Base-by-base conservation (phyloP, 1,140 invertebrate genomes). In the Trigoniulus corallinus region DNA sequence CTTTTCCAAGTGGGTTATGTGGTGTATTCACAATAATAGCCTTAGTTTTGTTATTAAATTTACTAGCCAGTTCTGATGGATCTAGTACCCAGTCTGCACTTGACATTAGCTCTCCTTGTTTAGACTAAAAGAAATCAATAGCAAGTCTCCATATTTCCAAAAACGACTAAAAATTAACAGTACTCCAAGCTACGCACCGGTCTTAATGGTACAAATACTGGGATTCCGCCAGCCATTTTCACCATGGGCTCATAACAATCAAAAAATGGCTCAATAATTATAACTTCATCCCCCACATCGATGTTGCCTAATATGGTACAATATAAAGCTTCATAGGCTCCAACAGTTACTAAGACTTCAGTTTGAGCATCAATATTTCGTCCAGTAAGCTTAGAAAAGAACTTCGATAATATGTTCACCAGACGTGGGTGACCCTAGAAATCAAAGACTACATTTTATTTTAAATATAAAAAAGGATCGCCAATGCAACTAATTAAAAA, bases 161-260 rank as follows among this genome's bases (percentile, higher is more conserved):
- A 12, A 10, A 45, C 20, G 10, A 13, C 20, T 13, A 45, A 12
- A 34, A 47, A 47, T 12, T n/a, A n/a, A n/a, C n/a, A n/a, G n/a
- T n/a, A n/a, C n/a, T n/a, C n/a, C n/a, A 39, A 39, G 4, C 47
- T 22, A 62, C 69, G 75, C 72, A 86, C 82, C 43, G 84, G 79
- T 68, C 81, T 76, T 1, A 99, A 70, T 7, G 92, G 79, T 53
- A 98, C 84, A 64, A 85, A 97, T 47, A 79, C 80, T 1, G 89
- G 80, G 21, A 78, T 73, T 12, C 89, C 95, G 1, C 88, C 89
- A 26, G 88, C 87, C 58, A 79, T 77, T 58, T 72, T 75, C 1
- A 97, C 81, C 84, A 98, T 94, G 1, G 92, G 89, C 53, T 85
- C 84, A 64, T 98, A 99, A 62, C 92, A 97, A 65, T 98, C 95